Evolutionary conservation across 1,140 invertebrate species (phyloP).

Genomic region (Heliconius himera): DNA sequence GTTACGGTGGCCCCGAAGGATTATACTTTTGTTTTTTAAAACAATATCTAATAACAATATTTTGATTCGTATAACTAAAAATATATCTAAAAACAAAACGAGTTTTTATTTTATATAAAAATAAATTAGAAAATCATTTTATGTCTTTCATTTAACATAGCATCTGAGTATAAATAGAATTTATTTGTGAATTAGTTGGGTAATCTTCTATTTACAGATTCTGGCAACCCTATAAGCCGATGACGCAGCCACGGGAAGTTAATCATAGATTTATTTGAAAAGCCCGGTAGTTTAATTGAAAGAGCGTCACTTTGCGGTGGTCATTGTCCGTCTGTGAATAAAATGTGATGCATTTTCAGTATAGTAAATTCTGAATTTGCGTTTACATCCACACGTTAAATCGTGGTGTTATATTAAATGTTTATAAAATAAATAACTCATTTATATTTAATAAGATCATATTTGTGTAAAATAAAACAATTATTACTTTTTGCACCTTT

Average conservation of each 20-base stretch:
- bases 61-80: too few species aligned
- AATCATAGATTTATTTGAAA: slow-evolving; percentile 43
- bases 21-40: too few species aligned
- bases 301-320: slow-evolving; percentile 48
- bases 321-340: slow-evolving; percentile 47
- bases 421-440: too few species aligned
- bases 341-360: slow-evolving; percentile 41
- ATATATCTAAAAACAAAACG: too few species aligned
- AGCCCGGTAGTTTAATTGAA: slow-evolving; percentile 46
- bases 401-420: neutral
- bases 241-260: slow-evolving; percentile 34
- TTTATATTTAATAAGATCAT: too few species aligned
- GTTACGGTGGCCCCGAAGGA: too few species aligned
- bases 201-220: neutral
- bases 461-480: too few species aligned
- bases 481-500: too few species aligned
- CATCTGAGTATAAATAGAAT: neutral
- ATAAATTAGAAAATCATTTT: too few species aligned
- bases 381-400: neutral
- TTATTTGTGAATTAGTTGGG: neutral
- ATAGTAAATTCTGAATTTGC: slow-evolving; percentile 19
- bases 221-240: slow-evolving; percentile 16
- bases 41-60: too few species aligned
- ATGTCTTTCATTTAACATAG: too few species aligned
- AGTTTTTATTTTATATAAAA: too few species aligned